A percentile compares a stretch with the other conserved stretches of the same genome.
Evolutionary conservation across 2,888 invertebrate species (phyloP).

Genomic region (Steinernema hermaphroditum): DNA sequence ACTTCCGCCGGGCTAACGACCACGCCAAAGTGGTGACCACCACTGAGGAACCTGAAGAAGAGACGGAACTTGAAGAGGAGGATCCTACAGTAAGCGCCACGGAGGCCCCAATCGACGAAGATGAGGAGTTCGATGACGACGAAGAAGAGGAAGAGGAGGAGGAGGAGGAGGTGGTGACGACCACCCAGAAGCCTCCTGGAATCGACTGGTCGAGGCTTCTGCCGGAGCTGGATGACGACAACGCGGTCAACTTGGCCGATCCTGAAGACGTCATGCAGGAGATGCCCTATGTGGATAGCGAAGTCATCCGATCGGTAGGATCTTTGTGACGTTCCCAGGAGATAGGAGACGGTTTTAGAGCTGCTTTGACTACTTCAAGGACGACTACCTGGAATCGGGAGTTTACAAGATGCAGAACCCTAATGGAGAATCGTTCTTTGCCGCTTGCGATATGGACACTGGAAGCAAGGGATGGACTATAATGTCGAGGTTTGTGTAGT

Average conservation of each 20-base stretch:
- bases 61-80: neutral
- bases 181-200: neutral
- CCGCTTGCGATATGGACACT: slow-evolving; percentile 9
- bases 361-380: slow-evolving; percentile 34
- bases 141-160: slow-evolving; percentile 15
- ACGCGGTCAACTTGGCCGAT: neutral
- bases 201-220: neutral
- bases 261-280: neutral
- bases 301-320: slow-evolving; percentile 6
- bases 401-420: slow-evolving; percentile 34
- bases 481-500: neutral
- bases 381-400: slow-evolving; percentile 37
- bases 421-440: neutral
- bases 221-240: neutral
- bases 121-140: slow-evolving; percentile 21
- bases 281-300: neutral
- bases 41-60: neutral
- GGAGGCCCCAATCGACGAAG: neutral
- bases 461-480: neutral
- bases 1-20: neutral
- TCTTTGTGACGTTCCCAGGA: neutral
- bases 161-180: neutral
- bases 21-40: neutral
- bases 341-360: slow-evolving; percentile 24
- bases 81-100: neutral